Base-by-base conservation (phyloP, 2,113 vertebrate genomes). In the Anguilla japonica region DNA sequence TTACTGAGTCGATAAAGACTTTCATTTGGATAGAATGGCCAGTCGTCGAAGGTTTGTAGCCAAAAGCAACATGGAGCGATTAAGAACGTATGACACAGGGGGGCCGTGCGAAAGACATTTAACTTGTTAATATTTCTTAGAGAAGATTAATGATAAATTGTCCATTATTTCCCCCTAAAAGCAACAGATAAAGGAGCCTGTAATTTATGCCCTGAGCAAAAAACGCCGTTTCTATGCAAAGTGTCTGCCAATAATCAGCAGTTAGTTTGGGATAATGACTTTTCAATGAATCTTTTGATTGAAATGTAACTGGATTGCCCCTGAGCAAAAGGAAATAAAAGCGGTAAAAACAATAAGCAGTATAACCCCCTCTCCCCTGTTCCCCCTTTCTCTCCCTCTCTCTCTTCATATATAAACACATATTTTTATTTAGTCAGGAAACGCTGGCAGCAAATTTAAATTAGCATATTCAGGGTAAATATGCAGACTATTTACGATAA, bases 401-500 rank as follows among this genome's bases (percentile, higher is more conserved):
- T 93, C 95, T 95, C 95, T 94, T 95, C 95, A 94, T 92, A 92
- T 93, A 93, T 93, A 94, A 95, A 96, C 93, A 94, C 41, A 85
- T 83, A 83, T 83, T 83, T 83, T 94, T 94, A 95, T 95, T 94
- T 95, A 97, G 96, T 94, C 95, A 87, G 91, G 92, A 92, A 96
- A 95, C 92, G 97, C 98, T 99, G 84, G 96, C 96, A 99, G 98
- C 97, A 96, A 98, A 97, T 96, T 98, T 95, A 97, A 97, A 99
- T 99, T 99, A 98, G 97, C 98, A 99, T 99, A 98, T 98, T 98
- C 97, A 97, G 97, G 97, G 98, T 98, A 99, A 98, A 99, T 98
- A 98, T 97, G 97, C 97, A 97, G 97, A 96, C 96, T 97, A 98
- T 98, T 98, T 96, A 97, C 98, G 98, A 99, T 99, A 99, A 99